Percentiles rank a stretch among this genome's conserved stretches.
Evolutionary conservation across 2,888 invertebrate genomes (phyloP).

Genomic region (Heliconius charithonia): DNA sequence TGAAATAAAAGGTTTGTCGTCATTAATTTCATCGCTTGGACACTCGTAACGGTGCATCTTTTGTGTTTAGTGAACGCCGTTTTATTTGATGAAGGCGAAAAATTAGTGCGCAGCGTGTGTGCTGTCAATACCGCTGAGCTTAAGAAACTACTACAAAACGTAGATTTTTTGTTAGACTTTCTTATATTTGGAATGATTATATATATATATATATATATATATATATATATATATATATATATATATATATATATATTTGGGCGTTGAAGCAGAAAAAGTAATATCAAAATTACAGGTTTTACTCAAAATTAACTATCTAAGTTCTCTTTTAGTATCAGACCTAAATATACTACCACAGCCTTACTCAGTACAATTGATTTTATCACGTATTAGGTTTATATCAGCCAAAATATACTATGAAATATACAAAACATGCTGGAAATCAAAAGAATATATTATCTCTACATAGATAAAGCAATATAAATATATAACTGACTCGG

Average conservation of each 20-base stretch:
- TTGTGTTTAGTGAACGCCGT: slow-evolving; percentile 62
- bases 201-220: too few relatives aligned
- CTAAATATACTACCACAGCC: too few relatives aligned
- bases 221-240: too few relatives aligned
- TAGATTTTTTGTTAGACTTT: slow-evolving; percentile 36
- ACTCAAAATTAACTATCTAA: too few relatives aligned
- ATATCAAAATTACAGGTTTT: not conserved
- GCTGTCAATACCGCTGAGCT: slow-evolving; percentile 50
- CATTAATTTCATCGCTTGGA: slow-evolving; percentile 80
- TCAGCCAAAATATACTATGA: not conserved
- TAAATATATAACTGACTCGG: not conserved
- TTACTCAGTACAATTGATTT: too few relatives aligned
- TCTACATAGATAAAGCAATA: not conserved
- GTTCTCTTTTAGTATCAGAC: too few relatives aligned
- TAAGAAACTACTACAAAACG: slow-evolving; percentile 28
- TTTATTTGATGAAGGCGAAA: slow-evolving; percentile 67
- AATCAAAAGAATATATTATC: not conserved
- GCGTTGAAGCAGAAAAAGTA: not conserved
- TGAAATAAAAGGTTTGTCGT: slow-evolving; percentile 77
- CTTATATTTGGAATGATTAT: not conserved
- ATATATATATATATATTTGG: not conserved
- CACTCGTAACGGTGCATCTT: slow-evolving; percentile 77
- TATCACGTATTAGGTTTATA: not conserved
- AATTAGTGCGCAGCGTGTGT: slow-evolving; percentile 75
- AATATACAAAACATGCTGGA: not conserved